These are phyloP conservation scores for Sinohyriopsis cumingii DNA, from an alignment of 2,888 invertebrate species.

Conservation along the genomic window DNA sequence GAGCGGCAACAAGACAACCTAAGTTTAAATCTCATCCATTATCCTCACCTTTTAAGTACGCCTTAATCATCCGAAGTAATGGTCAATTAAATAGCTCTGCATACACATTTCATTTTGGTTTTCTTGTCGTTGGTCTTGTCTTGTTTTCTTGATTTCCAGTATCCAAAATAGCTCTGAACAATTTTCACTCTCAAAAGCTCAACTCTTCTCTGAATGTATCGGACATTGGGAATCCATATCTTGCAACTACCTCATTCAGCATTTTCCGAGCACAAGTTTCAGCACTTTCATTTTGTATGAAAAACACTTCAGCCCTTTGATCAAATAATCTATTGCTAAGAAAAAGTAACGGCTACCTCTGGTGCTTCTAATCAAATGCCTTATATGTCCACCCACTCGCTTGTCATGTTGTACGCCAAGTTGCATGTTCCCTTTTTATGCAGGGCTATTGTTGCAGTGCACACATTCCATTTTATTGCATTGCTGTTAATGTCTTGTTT, in stretches of 20 bases:
- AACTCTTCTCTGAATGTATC: constrained; percentile 27
- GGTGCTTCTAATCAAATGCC: no score
- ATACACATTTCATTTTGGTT: constrained; percentile 29
- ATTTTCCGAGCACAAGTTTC: no score
- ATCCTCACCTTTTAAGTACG: constrained; percentile 27
- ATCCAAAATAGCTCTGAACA: constrained; percentile 29
- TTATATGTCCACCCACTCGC: no score
- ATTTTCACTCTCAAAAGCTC: constrained; percentile 26
- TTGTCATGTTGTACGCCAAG: no score
- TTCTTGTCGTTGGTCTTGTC: constrained; percentile 25
- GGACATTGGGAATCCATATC: constrained; percentile 21
- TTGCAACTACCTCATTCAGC: constrained; percentile 29
- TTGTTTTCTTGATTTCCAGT: constrained; percentile 31
- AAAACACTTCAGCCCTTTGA: no score
- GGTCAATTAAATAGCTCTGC: constrained; percentile 27
- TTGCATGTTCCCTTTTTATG: no score
- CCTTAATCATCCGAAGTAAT: constrained; percentile 24
- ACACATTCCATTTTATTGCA: no score
- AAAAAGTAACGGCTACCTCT: no score
- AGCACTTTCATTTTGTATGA: no score
- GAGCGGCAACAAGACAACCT: constrained; percentile 29
- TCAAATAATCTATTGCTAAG: no score
- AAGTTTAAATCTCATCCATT: constrained; percentile 33
- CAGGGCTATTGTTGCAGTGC: no score
- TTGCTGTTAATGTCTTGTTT: no score